Evolutionary conservation across 2,888 invertebrate genomes (phyloP).

Genomic region (Dynastes grantii): DNA sequence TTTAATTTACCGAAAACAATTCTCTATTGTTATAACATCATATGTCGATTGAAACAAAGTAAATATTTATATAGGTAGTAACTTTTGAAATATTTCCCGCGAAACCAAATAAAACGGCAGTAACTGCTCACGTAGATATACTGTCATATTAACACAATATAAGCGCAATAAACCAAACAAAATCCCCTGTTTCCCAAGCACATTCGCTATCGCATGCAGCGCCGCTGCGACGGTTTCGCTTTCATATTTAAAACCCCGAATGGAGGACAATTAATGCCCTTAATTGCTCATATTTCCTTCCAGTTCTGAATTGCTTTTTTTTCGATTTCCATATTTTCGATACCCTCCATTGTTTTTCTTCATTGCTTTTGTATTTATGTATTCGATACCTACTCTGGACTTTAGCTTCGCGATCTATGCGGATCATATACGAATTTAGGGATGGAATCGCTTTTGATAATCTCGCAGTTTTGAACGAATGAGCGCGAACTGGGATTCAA

Average conservation of each 20-base stretch:
- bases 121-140: neutral
- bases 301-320: constrained; percentile 24
- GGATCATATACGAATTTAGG: too few species aligned
- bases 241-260: constrained; percentile 19
- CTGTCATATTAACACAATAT: constrained; percentile 19
- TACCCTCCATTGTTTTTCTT: constrained; percentile 15
- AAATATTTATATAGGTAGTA: too few species aligned
- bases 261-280: constrained; percentile 32
- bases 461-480: too few species aligned
- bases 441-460: too few species aligned
- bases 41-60: too few species aligned
- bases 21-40: too few species aligned
- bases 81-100: constrained; percentile 1
- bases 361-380: constrained; percentile 17
- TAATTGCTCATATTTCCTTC: constrained; percentile 39
- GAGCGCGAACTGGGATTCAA: too few species aligned
- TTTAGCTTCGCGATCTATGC: neutral
- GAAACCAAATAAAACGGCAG: constrained; percentile 3
- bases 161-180: constrained; percentile 24
- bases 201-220: constrained; percentile 26
- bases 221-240: constrained; percentile 30
- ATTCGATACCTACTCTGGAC: constrained; percentile 13
- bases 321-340: constrained; percentile 35
- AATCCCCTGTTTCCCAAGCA: constrained; percentile 19
- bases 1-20: too few species aligned